These are phyloP conservation scores for Autographa gamma DNA, from an alignment of 2,888 invertebrate genomes.

Conservation along the genomic window DNA sequence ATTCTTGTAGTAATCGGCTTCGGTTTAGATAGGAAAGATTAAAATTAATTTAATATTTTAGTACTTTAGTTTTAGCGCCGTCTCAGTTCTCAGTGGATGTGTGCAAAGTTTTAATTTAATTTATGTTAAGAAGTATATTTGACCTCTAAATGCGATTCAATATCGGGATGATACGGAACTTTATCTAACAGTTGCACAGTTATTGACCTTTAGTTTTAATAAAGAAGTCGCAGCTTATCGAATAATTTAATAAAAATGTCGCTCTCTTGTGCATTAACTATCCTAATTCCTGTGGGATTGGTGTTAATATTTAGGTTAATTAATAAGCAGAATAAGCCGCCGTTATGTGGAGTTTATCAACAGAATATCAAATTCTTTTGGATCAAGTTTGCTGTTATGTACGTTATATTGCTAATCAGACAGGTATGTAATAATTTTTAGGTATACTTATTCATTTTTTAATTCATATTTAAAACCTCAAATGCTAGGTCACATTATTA, in stretches of 20 bases:
- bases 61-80: background rate
- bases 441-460: no score
- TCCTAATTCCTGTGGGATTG: slow-evolving; percentile 67
- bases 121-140: background rate
- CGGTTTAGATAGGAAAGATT: background rate
- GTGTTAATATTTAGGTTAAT: slow-evolving; percentile 74
- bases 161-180: background rate
- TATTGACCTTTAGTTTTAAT: background rate
- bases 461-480: no score
- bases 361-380: slow-evolving; percentile 84
- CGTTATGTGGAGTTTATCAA: slow-evolving; percentile 87
- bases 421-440: slow-evolving; percentile 80
- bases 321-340: slow-evolving; percentile 73
- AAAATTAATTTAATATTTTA: background rate
- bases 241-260: slow-evolving; percentile 65
- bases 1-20: background rate
- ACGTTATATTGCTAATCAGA: slow-evolving; percentile 74
- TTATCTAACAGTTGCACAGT: background rate
- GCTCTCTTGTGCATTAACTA: slow-evolving; percentile 61
- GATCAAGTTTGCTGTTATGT: slow-evolving; percentile 86
- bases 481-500: no score
- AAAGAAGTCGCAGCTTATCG: background rate
- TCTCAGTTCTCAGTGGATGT: background rate
- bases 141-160: slow-evolving; percentile 2
- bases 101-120: background rate